Percentiles rank a stretch among this genome's conserved stretches.
These are phyloP conservation scores for Pheosia gnoma DNA, from an alignment of 2,888 invertebrate species.

Conservation along the genomic window DNA sequence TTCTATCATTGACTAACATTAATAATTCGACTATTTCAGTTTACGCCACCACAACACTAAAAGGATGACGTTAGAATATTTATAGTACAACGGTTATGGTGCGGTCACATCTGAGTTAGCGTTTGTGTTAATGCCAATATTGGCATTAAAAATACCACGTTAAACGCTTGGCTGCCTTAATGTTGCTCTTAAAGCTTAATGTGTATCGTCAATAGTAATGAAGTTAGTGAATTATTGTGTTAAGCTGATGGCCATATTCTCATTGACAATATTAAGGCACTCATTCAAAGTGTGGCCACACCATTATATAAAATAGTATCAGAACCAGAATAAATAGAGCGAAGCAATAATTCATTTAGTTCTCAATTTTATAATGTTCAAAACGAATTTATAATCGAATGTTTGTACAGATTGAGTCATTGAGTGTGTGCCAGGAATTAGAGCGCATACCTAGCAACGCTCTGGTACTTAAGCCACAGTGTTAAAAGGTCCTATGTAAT, in stretches of 20 bases:
- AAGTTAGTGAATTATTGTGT: no score
- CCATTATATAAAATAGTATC: slow-evolving; percentile 1
- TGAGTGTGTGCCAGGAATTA: slow-evolving; percentile 26
- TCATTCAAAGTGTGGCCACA: no score
- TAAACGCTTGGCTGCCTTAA: no score
- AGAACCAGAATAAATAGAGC: slow-evolving; percentile 15
- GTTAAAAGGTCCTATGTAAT: no score
- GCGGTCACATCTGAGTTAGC: no score
- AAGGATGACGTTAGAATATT: background rate
- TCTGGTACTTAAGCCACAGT: background rate
- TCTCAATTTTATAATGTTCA: background rate
- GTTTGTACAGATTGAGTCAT: slow-evolving; percentile 22
- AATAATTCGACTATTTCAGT: slow-evolving; percentile 9
- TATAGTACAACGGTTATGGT: background rate
- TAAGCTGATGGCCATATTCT: no score
- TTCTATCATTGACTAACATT: slow-evolving; percentile 8
- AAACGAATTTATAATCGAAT: slow-evolving; percentile 12
- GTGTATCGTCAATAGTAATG: no score
- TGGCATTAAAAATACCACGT: no score
- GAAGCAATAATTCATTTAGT: slow-evolving; percentile 4
- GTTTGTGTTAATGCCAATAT: no score
- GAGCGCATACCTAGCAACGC: background rate
- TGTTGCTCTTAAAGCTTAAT: no score
- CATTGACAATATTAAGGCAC: no score
- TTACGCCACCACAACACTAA: slow-evolving; percentile 9